These are phyloP conservation scores for Typhlichthys eigenmanni DNA, from an alignment of 2,797 vertebrate genomes.

Conservation along the genomic window DNA sequence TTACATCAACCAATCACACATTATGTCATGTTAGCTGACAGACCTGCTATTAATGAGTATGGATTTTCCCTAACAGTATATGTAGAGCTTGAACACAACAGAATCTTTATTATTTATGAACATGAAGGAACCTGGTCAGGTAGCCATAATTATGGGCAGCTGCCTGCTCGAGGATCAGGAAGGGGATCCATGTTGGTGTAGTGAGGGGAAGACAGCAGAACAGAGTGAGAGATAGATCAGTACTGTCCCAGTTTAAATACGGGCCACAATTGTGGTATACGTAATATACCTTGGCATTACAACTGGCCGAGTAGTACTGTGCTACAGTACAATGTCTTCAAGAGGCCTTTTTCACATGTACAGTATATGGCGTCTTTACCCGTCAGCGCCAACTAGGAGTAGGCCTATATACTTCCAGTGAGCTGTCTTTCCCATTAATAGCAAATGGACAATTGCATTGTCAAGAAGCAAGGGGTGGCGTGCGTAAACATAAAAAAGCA, in stretches of 20 bases:
- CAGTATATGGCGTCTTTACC: constrained; percentile 6
- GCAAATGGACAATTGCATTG: no score
- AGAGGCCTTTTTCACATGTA: constrained; percentile 14
- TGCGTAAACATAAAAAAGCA: no score
- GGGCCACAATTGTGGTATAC: constrained; percentile 10
- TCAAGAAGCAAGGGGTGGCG: no score
- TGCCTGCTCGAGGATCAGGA: constrained; percentile 8
- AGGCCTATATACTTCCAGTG: not conserved
- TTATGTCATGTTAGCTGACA: constrained; percentile 8
- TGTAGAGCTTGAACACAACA: constrained; percentile 1
- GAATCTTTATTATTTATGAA: not conserved
- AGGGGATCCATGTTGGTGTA: not conserved
- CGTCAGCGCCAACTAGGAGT: not conserved
- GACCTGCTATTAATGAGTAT: constrained; percentile 8
- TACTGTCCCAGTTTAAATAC: constrained; percentile 1
- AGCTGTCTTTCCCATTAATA: no score
- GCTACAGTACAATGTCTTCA: constrained; percentile 15
- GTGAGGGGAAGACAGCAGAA: not conserved
- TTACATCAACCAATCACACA: constrained; percentile 11
- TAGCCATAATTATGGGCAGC: constrained; percentile 12
- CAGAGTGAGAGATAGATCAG: not conserved
- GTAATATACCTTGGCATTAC: constrained; percentile 13
- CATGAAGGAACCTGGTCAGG: not conserved
- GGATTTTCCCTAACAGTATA: not conserved
- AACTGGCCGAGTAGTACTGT: not conserved